These are phyloP conservation scores for Lepidonotus clava DNA, from an alignment of 2,888 invertebrate genomes.

Conservation along the genomic window DNA sequence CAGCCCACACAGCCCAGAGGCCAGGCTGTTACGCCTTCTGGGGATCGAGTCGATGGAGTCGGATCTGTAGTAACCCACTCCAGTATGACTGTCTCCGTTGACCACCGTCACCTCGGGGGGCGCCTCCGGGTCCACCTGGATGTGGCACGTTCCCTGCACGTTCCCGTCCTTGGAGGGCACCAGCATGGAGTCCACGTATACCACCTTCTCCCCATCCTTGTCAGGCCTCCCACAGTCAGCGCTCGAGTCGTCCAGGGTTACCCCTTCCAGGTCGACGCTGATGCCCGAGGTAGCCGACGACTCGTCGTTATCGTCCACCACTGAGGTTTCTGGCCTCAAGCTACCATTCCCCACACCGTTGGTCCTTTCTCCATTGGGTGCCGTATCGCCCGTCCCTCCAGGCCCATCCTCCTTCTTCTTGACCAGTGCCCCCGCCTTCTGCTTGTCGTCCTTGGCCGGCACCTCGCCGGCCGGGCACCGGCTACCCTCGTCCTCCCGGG, in stretches of 20 bases:
- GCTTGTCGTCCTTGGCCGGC: background rate
- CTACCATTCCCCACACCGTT: background rate
- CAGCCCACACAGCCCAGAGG: constrained; percentile 25
- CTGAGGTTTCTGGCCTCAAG: background rate
- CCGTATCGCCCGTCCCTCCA: background rate
- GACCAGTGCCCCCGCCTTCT: background rate
- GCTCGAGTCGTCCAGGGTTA: background rate
- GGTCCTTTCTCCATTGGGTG: background rate
- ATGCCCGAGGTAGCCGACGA: background rate
- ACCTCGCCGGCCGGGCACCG: background rate
- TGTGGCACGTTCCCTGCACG: background rate
- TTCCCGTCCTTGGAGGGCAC: background rate
- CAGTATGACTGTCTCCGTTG: background rate
- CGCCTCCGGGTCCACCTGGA: constrained; percentile 12
- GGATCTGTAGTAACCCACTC: no score
- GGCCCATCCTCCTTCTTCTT: background rate
- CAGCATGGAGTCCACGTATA: constrained; percentile 11
- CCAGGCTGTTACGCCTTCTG: background rate
- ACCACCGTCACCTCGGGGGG: background rate
- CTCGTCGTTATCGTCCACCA: background rate
- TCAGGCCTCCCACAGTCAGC: no score
- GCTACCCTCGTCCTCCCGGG: no score
- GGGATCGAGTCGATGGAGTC: background rate
- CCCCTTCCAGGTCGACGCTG: constrained; percentile 45
- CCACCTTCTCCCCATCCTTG: background rate